Evolutionary conservation across 2,888 invertebrate genomes (phyloP).

Genomic region (Eristalis arbustorum): DNA sequence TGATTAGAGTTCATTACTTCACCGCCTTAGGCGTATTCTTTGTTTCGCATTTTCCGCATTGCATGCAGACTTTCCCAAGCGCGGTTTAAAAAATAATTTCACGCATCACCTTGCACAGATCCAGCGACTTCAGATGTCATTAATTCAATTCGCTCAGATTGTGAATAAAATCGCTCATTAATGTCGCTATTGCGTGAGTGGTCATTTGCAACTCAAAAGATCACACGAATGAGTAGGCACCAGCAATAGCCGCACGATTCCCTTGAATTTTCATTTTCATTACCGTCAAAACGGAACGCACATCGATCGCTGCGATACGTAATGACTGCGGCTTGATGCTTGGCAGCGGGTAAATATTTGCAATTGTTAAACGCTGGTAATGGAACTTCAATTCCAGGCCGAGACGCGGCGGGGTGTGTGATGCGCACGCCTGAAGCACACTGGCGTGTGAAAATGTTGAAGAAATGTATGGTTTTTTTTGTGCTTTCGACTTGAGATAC

Average conservation of each 20-base stretch:
- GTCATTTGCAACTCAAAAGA: slow-evolving; percentile 29
- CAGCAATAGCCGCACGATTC: slow-evolving; percentile 21
- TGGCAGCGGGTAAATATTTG: background rate
- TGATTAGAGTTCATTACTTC: background rate
- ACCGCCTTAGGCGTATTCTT: background rate
- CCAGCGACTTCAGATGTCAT: slow-evolving; percentile 43
- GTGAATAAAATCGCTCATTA: slow-evolving; percentile 50
- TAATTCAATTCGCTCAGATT: slow-evolving; percentile 56
- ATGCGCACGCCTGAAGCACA: slow-evolving; percentile 9
- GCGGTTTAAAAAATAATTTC: background rate
- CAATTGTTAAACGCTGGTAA: background rate
- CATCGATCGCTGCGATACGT: background rate
- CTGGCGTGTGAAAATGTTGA: slow-evolving; percentile 27
- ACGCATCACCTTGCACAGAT: background rate
- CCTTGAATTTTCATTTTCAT: slow-evolving; percentile 61
- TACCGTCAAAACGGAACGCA: slow-evolving; percentile 34
- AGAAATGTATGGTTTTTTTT: background rate
- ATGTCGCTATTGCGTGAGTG: slow-evolving; percentile 54
- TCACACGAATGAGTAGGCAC: slow-evolving; percentile 13
- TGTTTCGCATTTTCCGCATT: background rate
- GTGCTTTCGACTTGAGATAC: background rate
- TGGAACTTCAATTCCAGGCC: background rate
- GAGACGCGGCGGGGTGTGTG: slow-evolving; percentile 22
- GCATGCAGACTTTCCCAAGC: background rate
- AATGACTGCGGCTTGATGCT: background rate